These are phyloP conservation scores for Atta colombica DNA, from an alignment of 1,140 invertebrate genomes.

Conservation along the genomic window DNA sequence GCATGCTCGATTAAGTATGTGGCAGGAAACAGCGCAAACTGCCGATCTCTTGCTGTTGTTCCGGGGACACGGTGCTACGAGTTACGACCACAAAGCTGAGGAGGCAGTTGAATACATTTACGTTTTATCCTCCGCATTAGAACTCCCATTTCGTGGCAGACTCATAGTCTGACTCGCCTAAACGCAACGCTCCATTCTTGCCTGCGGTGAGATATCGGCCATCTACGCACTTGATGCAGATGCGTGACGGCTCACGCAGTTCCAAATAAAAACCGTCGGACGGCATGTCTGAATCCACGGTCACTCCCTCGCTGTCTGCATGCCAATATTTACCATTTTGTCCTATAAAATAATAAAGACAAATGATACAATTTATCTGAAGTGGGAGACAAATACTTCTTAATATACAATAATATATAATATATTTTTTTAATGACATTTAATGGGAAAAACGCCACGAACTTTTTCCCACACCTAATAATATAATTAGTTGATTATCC, in stretches of 20 bases:
- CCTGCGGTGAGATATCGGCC: conserved; percentile 95
- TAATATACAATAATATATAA: too few relatives aligned
- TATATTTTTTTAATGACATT: too few relatives aligned
- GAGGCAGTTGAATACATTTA: conserved; percentile 47
- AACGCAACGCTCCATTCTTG: conserved; percentile 97
- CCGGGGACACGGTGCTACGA: conserved; percentile 27
- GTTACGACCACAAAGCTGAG: conserved; percentile 56
- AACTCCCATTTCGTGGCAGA: conserved; percentile 97
- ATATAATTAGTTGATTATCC: too few relatives aligned
- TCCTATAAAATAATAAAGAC: conserved; percentile 87
- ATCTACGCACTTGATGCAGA: conserved; percentile 94
- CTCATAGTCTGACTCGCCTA: conserved; percentile 92
- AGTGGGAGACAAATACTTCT: too few relatives aligned
- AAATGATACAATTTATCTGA: neutral
- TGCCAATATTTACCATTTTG: conserved; percentile 98
- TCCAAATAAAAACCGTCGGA: conserved; percentile 96
- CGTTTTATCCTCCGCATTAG: conserved; percentile 86
- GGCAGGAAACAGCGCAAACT: conserved; percentile 21
- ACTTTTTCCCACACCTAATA: too few relatives aligned
- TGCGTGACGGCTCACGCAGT: conserved; percentile 95
- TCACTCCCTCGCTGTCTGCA: conserved; percentile 94
- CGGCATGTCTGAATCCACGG: conserved; percentile 94
- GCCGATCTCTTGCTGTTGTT: conserved; percentile 19
- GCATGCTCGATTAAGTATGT: conserved; percentile 59
- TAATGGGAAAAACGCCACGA: too few relatives aligned